Evolutionary conservation across 2,888 invertebrate species (phyloP).

Genomic region (Boloria euphrosyne): DNA sequence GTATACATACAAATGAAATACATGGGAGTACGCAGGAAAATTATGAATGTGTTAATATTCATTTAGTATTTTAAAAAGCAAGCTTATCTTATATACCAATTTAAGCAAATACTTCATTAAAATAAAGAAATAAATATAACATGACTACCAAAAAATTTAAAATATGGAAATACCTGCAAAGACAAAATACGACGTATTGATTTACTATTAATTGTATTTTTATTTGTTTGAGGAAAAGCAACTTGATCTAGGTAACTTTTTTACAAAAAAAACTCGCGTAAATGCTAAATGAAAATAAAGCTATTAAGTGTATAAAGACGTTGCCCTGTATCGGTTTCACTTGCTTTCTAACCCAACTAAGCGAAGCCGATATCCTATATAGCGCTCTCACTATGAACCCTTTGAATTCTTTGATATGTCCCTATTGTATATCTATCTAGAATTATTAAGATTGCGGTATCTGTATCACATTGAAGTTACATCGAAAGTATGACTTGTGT

Average conservation of each 20-base stretch:
- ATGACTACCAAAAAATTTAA: too few relatives aligned
- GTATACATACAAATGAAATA: too few relatives aligned
- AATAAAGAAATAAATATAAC: too few relatives aligned
- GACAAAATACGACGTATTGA: too few relatives aligned
- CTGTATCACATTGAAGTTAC: conserved; percentile 5
- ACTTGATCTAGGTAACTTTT: not conserved
- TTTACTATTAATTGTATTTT: too few relatives aligned
- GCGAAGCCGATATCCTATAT: conserved; percentile 45
- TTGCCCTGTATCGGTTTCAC: conserved; percentile 45
- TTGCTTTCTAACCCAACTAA: conserved; percentile 47
- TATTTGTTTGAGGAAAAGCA: too few relatives aligned
- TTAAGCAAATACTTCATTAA: too few relatives aligned
- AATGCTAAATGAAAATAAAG: conserved; percentile 22
- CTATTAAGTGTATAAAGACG: conserved; percentile 34
- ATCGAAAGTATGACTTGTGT: conserved; percentile 6
- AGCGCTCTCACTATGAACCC: conserved; percentile 43
- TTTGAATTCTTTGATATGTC: conserved; percentile 34
- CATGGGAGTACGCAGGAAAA: too few relatives aligned
- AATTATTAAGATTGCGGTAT: conserved; percentile 16
- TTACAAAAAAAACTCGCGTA: not conserved
- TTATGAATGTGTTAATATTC: too few relatives aligned
- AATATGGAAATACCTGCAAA: too few relatives aligned
- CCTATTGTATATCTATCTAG: conserved; percentile 17
- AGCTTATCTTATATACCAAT: too few relatives aligned
- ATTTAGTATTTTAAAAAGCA: too few relatives aligned